Evolutionary conservation across 2,113 vertebrate species (phyloP).

Genomic region (Dasypus novemcinctus): DNA sequence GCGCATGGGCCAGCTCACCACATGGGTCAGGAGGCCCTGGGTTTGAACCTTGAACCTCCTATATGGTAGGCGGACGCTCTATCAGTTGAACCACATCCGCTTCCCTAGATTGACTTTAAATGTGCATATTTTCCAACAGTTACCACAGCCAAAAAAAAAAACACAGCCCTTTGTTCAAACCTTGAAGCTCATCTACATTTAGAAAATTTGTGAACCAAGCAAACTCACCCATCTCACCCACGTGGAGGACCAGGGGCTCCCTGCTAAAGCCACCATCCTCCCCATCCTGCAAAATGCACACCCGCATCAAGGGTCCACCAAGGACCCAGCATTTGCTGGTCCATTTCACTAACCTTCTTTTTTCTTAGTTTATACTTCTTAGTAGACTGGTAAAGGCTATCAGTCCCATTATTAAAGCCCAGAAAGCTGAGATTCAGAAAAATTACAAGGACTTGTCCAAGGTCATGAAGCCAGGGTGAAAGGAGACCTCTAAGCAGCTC

Average conservation of each 20-base stretch:
- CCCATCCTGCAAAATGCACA: not conserved
- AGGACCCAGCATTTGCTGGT: not conserved
- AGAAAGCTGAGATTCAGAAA: not conserved
- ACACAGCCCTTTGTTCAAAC: not conserved
- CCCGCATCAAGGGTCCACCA: not conserved
- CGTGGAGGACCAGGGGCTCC: not conserved
- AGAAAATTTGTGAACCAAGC: not conserved
- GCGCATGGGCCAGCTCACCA: too few relatives aligned
- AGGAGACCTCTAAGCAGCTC: rapidly evolving
- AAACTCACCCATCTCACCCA: too few relatives aligned
- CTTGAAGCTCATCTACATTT: not conserved
- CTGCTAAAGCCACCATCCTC: rapidly evolving
- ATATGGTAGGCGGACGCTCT: too few relatives aligned
- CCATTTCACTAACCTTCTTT: not conserved
- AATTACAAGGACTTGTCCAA: not conserved
- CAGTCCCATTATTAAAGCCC: not conserved
- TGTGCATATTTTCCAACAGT: not conserved
- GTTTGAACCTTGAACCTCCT: too few relatives aligned
- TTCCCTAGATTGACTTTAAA: not conserved
- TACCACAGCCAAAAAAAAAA: not conserved
- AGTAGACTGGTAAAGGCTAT: not conserved
- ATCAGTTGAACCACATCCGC: too few relatives aligned
- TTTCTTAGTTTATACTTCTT: not conserved
- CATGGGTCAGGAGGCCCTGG: too few relatives aligned
- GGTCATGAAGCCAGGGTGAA: rapidly evolving